Evolutionary conservation across 2,113 vertebrate species (phyloP), one percentile per base, ranked within the genome.

Genomic region (Entelurus aequoreus): DNA sequence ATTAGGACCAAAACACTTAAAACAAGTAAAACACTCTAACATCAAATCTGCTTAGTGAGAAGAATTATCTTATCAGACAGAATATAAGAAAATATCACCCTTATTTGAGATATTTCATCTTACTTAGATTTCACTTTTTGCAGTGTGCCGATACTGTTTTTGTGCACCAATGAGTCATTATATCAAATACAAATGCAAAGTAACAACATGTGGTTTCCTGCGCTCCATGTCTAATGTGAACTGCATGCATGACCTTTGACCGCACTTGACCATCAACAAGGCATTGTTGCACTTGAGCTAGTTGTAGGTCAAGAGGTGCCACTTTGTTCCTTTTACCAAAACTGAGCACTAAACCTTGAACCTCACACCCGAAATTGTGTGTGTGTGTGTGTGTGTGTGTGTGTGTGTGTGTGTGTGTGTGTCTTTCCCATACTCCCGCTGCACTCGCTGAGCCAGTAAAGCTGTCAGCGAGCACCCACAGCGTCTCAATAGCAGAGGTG

Each of bases 321-420:
- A 92, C 90, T 89, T 88, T 92, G 91, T 92, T 93, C 89, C 86
- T 86, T 90, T 94, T 93, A 89, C 91, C 90, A 91, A 82, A 87
- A 71, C 28, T 84, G 84, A 91, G 90, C 88, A 75, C 78, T 89
- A 89, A 90, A 89, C 90, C 90, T 83, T 87, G 83, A 90, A 88
- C 91, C 91, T 86, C 93, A 95, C 92, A 28, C 9, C 28, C 8
- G 47, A 47, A 59, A 40, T 28, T 28, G 28, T 28, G 28, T 3
- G 28, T 3, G 28, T 28, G 28, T 28, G 28, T 28, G 28, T 28
- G 65, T 48, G 21, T 59, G 54, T 48, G 63, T 61, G 60, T 63
- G 60, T 66, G 58, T 57, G 66, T 57, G 49, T 53, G 66, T 63
- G 58, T 59, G 60, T 52, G 75, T 56, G 78, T 60, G 69, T 42